Evolutionary conservation across 2,113 vertebrate genomes (phyloP).

Genomic region (Narcine bancroftii): DNA sequence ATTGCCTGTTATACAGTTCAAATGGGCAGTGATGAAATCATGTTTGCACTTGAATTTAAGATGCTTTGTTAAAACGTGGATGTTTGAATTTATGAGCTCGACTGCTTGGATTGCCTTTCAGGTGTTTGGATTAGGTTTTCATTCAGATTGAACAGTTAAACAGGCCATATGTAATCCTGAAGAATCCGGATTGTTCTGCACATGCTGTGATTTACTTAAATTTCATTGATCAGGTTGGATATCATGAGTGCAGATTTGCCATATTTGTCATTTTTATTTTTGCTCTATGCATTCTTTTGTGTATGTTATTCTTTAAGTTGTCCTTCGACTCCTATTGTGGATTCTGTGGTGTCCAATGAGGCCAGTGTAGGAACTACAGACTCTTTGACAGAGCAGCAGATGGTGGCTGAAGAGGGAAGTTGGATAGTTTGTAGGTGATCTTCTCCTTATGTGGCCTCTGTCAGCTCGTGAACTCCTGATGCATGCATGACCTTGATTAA

Average conservation of each 20-base stretch:
- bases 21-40: slow-evolving; percentile 19
- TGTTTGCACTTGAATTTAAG: neutral
- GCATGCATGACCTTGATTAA: too few species aligned
- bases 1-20: neutral
- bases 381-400: too few species aligned
- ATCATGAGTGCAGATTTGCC: neutral
- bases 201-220: neutral
- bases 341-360: too few species aligned
- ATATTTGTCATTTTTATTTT: neutral
- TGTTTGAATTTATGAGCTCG: neutral
- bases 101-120: neutral
- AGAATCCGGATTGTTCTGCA: neutral
- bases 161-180: neutral
- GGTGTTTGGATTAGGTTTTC: too few species aligned
- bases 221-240: neutral
- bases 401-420: too few species aligned
- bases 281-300: neutral
- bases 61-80: neutral
- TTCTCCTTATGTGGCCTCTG: too few species aligned
- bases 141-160: neutral
- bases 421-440: too few species aligned
- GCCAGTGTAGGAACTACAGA: too few species aligned
- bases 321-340: too few species aligned
- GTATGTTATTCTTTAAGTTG: neutral
- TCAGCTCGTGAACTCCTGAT: too few species aligned